Evolutionary conservation across 2,113 vertebrate genomes (phyloP), one percentile per base, ranked within the genome.

Genomic region (Ursus arctos): DNA sequence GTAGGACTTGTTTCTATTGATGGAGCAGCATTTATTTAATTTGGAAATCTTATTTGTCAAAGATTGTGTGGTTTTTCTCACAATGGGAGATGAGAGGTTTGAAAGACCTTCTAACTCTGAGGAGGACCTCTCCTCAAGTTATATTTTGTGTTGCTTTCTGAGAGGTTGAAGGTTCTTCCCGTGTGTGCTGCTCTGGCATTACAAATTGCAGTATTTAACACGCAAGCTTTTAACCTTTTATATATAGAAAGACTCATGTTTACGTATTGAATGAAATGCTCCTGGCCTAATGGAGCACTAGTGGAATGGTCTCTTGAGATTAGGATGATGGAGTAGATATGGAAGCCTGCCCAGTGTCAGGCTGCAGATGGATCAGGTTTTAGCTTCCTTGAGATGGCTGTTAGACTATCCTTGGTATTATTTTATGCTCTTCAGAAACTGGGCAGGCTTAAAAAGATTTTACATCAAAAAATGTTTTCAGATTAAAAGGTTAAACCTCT

Each of bases 221-320:
- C 53, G 51, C 55, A 97, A 94, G 49, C 94, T 67, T 43, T 96
- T 93, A 97, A 93, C 28, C 77, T 96, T 76, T 91, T 91, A 40
- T 97, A 49, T 33, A 22, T 53, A 97, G 74, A 88, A 93, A 79
- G 72, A 59, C 76, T 10, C 12, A 47, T 95, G 88, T 92, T 93
- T 82, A 80, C 79, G 4, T 97, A 61, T 92, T 95, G 80, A 71
- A 67, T 91, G 76, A 89, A 96, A 83, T 94, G 61, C 16, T 71
- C 28, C 79, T 82, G 47, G 49, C 22, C 36, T 96, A 97, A 71
- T 74, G 79, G 86, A 98, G 18, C 89, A 96, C 12, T 95, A 93
- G 53, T 98, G 55, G 33, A 97, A 43, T 71, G 24, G 10, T 91
- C 79, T 96, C 91, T 98, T 91, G 71, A 95, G 98, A 95, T 95